phyloP scores from a whole-genome alignment of 2,888 invertebrate genomes.

The Cantharis rustica region DNA sequence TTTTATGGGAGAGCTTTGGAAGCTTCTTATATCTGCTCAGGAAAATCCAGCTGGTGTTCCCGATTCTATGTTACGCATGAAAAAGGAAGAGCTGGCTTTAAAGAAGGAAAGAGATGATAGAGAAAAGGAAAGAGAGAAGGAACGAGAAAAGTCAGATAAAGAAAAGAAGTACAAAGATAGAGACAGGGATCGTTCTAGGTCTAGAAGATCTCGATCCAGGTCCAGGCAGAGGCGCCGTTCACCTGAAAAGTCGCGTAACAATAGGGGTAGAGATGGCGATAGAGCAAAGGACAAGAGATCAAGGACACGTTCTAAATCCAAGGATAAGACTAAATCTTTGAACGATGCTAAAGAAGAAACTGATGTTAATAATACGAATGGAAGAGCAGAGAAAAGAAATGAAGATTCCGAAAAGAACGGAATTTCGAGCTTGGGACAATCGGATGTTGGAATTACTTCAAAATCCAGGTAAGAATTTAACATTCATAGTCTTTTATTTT shows the following conservation, averaged over 20 bases:
- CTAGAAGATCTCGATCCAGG: conserved; percentile 44
- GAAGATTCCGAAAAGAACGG: conserved; percentile 43
- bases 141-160: conserved; percentile 51
- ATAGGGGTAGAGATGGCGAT: conserved; percentile 39
- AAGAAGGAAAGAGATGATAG: conserved; percentile 73
- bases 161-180: conserved; percentile 58
- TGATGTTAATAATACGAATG: conserved; percentile 52
- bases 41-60: conserved; percentile 96
- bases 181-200: conserved; percentile 47
- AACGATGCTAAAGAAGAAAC: conserved; percentile 49
- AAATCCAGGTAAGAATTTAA: conserved; percentile 39
- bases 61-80: conserved; percentile 90
- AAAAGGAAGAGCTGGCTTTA: conserved; percentile 94
- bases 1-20: conserved; percentile 98
- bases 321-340: conserved; percentile 36
- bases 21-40: conserved; percentile 91
- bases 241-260: conserved; percentile 35
- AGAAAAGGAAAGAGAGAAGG: conserved; percentile 55
- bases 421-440: conserved; percentile 42
- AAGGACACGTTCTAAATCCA: conserved; percentile 44
- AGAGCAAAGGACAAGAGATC: conserved; percentile 38
- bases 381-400: conserved; percentile 41
- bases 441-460: conserved; percentile 35
- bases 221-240: conserved; percentile 42
- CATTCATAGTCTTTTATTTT: neutral